Evolutionary conservation across 2,797 vertebrate genomes (phyloP), one percentile per base, ranked within the genome.

Genomic region (Falco novaeseelandiae): DNA sequence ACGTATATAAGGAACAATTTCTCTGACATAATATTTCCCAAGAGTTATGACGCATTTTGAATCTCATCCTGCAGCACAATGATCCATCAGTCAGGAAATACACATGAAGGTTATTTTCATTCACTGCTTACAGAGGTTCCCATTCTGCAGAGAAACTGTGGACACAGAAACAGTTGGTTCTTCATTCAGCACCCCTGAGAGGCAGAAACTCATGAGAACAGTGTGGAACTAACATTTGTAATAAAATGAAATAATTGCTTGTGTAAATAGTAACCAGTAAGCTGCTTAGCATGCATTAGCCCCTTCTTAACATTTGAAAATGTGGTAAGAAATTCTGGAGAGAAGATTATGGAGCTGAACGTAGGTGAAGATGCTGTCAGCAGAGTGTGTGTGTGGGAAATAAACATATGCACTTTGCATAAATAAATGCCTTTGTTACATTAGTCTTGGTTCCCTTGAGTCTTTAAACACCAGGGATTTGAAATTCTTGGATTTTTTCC

Each of bases 301-400:
- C 58, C 70, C 66, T 69, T 87, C 90, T 92, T 93, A 92, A 78
- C 76, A 49, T 81, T 69, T 86, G 72, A 79, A 92, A 93, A 83
- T 61, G 61, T 21, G 1, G 16, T 81, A 71, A 73, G 85, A 83
- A 91, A 90, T 94, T 93, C 80, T 71, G 6, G 63, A 92, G 81
- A 93, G 72, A 70, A 27, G 69, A 92, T 94, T 84, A 88, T 9
- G 30, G 91, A 88, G 69, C 86, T 90, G 85, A 80, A 66, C 51
- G 62, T 63, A 72, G 70, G 51, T 63, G 51, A 89, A 69, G 81
- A 69, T 69, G 32, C 59, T 83, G 72, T 82, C 65, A 87, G 69
- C 72, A 78, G 67, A 54, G n/a, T 34, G 32, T 18, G 38, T 79
- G 70, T 25, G 72, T 38, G 26, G 57, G 48, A 54, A 44, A 85